phyloP scores from a whole-genome alignment of 2,113 vertebrate species.

The Agapornis roseicollis region DNA sequence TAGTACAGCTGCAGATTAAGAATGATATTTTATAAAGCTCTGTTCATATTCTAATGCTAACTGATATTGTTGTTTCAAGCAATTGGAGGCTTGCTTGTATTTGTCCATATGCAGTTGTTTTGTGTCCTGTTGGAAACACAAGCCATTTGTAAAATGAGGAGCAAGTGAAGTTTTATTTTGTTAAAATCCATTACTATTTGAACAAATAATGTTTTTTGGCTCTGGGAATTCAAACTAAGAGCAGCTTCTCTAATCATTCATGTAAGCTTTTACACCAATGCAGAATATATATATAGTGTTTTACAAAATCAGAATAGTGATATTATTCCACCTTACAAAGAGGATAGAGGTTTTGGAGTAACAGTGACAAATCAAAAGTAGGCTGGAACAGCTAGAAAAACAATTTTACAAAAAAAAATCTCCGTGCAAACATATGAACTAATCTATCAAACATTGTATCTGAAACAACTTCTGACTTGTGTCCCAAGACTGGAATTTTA shows the following conservation, averaged over 20 bases:
- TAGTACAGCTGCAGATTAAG: conserved; percentile 12
- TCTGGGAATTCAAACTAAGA: neutral
- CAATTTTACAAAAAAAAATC: neutral
- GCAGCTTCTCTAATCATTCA: neutral
- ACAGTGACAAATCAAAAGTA: neutral
- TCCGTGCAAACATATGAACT: neutral
- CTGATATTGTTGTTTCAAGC: neutral
- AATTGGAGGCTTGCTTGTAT: neutral
- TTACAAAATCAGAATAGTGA: neutral
- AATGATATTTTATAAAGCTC: neutral
- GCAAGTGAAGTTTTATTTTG: neutral
- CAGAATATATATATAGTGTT: neutral
- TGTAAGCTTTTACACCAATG: neutral
- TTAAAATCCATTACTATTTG: neutral
- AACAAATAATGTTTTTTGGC: neutral
- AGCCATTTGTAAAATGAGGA: neutral
- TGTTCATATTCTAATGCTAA: neutral
- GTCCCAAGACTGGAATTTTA: neutral
- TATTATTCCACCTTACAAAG: neutral
- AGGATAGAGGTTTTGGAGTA: neutral
- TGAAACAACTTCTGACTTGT: neutral
- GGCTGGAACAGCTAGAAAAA: neutral
- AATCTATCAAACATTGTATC: neutral
- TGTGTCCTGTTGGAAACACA: neutral
- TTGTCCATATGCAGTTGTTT: neutral